Base-by-base conservation (phyloP, 1,140 invertebrate species). In the Tachypleus tridentatus region DNA sequence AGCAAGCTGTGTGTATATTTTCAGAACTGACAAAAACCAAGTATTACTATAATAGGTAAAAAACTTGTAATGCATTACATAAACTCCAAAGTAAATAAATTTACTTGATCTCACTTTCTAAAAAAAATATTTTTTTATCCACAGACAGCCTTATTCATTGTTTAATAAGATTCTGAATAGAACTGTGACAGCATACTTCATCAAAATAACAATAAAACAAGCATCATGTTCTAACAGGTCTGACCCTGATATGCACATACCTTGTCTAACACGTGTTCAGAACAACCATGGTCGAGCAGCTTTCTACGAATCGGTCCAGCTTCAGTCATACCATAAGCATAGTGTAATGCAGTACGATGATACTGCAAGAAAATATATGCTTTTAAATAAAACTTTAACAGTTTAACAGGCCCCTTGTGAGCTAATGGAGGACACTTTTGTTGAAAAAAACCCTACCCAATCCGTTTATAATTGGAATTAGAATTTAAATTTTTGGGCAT, bases 201-300 rank as follows among this genome's bases (percentile, higher is more conserved):
- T 29, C 29, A 29, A 29, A 29, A 29, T 29, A 29, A 29, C 2
- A 29, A 29, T 29, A 29, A 29, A 29, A 29, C 29, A 29, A 29
- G 29, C 29, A 29, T 29, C 2, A 29, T 29, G 29, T n/a, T n/a
- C n/a, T n/a, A n/a, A n/a, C n/a, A n/a, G n/a, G n/a, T 29, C 29
- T 29, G 29, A 29, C 29, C 29, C 2, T 29, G 29, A 29, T 29
- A 29, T 29, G 8, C 51, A 58, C 49, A 54, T 57, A 67, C 66
- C n/a, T 64, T 64, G 60, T 67, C 66, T 57, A 67, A 51, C 49
- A 64, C 63, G 62, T 67, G 66, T 49, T 67, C 66, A 50, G 66
- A 67, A 54, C 63, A 64, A 4, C 66, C 66, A 59, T 57, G 61
- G 60, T 50, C 49, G 47, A 67, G 57, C 5, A 67, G 51, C 5